A percentile compares a stretch with the other conserved stretches of the same genome.
These are phyloP conservation scores for Pterocles orientalis DNA, from an alignment of 2,113 vertebrate species.

Conservation along the genomic window DNA sequence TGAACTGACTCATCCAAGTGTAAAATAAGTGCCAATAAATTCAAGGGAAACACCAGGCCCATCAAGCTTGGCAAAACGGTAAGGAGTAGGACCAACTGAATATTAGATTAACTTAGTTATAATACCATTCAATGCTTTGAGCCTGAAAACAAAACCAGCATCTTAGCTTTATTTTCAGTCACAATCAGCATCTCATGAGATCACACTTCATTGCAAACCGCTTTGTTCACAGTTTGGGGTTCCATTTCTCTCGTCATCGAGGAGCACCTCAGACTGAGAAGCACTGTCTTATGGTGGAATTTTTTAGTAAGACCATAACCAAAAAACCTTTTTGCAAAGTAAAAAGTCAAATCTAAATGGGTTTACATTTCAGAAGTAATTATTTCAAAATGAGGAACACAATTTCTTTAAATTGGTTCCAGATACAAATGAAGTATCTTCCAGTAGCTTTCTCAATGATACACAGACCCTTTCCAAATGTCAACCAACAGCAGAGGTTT, in stretches of 20 bases:
- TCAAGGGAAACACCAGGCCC: not conserved
- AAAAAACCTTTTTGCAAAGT: not conserved
- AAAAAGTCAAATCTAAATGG: not conserved
- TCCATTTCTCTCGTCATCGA: not conserved
- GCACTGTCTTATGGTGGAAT: not conserved
- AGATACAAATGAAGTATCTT: conserved; percentile 14
- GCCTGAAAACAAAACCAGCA: not conserved
- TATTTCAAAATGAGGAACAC: conserved; percentile 18
- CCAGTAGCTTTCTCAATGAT: conserved; percentile 12
- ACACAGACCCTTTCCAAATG: not conserved
- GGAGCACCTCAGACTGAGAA: not conserved
- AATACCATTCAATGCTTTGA: not conserved
- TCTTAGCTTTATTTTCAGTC: not conserved
- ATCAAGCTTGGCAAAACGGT: not conserved
- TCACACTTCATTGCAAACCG: not conserved
- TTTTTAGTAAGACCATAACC: not conserved
- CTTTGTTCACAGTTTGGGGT: not conserved
- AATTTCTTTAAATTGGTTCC: not conserved
- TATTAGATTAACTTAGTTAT: not conserved
- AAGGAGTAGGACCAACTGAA: not conserved
- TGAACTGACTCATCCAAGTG: not conserved
- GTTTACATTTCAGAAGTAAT: conserved; percentile 40
- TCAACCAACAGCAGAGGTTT: not conserved
- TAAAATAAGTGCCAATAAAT: not conserved
- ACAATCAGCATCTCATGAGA: not conserved